Conservation (phyloP, 2,888 invertebrate species). For the Nomada ferruginata region DNA sequence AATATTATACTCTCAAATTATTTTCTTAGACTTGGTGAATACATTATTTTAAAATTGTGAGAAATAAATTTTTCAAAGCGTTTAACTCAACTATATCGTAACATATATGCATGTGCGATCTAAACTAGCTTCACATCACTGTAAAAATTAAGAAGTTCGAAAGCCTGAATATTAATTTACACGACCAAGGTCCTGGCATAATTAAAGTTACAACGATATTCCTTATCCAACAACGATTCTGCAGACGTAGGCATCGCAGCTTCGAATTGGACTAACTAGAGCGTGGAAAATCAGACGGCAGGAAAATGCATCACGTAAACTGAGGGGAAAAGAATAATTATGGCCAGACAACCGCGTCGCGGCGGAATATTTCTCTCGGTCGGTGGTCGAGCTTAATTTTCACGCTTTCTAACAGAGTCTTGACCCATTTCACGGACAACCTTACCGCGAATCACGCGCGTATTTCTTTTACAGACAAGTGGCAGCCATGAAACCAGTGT, state of each 20-base stretch:
- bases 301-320: not conserved
- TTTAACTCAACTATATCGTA: too few species aligned
- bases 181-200: not conserved
- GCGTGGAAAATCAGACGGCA: not conserved
- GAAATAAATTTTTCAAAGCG: too few species aligned
- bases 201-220: too few species aligned
- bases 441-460: not conserved
- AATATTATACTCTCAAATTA: too few species aligned
- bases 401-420: slow-evolving; percentile 5
- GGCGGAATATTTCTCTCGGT: too few species aligned
- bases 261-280: not conserved
- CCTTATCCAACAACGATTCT: not conserved
- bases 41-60: too few species aligned
- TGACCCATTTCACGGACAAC: slow-evolving; percentile 17
- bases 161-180: too few species aligned
- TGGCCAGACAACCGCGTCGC: not conserved
- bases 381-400: slow-evolving; percentile 2
- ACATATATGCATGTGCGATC: too few species aligned
- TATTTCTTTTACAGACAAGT: not conserved
- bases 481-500: not conserved
- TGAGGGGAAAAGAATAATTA: slow-evolving; percentile 20
- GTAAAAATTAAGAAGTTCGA: too few species aligned
- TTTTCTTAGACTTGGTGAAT: too few species aligned
- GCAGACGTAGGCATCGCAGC: not conserved
- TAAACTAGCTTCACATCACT: too few species aligned